A percentile compares a stretch with the other conserved stretches of the same genome.
These are phyloP conservation scores for Leptogaster cylindrica DNA, from an alignment of 2,888 invertebrate species.

Conservation along the genomic window DNA sequence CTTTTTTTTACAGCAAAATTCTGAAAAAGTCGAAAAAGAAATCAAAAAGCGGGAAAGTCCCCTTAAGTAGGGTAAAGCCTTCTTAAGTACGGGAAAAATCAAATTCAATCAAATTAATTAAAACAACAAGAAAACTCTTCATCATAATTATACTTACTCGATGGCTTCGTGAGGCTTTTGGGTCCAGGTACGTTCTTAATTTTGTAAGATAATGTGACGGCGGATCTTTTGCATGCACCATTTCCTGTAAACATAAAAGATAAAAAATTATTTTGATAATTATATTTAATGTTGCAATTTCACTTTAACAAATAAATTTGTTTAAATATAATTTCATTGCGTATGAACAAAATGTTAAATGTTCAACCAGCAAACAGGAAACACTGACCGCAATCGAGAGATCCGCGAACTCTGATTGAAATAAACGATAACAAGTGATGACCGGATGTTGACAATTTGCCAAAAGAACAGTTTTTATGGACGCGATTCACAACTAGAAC, in stretches of 20 bases:
- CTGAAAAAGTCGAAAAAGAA: too few species aligned
- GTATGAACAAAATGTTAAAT: too few species aligned
- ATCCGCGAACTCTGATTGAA: constrained; percentile 14
- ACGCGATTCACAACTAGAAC: too few species aligned
- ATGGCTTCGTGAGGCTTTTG: constrained; percentile 93
- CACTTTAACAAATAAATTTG: constrained; percentile 5
- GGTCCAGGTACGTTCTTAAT: constrained; percentile 93
- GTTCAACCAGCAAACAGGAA: constrained; percentile 29
- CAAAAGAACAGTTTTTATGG: constrained; percentile 15
- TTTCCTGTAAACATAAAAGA: constrained; percentile 73
- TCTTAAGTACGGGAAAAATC: too few species aligned
- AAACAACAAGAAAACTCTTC: too few species aligned
- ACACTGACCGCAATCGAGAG: constrained; percentile 36
- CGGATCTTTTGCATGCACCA: constrained; percentile 97
- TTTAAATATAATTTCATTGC: constrained; percentile 3
- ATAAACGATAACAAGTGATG: constrained; percentile 25
- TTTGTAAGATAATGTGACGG: constrained; percentile 96
- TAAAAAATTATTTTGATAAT: constrained; percentile 48
- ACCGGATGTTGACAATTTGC: constrained; percentile 37
- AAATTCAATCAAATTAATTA: too few species aligned
- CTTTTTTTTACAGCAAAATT: too few species aligned
- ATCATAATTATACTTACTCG: constrained; percentile 73
- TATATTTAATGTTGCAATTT: not conserved
- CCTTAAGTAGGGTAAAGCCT: too few species aligned
- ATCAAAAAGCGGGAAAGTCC: too few species aligned